These are phyloP conservation scores for Cinclus mexicanus DNA, from an alignment of 2,113 vertebrate species.

Conservation along the genomic window DNA sequence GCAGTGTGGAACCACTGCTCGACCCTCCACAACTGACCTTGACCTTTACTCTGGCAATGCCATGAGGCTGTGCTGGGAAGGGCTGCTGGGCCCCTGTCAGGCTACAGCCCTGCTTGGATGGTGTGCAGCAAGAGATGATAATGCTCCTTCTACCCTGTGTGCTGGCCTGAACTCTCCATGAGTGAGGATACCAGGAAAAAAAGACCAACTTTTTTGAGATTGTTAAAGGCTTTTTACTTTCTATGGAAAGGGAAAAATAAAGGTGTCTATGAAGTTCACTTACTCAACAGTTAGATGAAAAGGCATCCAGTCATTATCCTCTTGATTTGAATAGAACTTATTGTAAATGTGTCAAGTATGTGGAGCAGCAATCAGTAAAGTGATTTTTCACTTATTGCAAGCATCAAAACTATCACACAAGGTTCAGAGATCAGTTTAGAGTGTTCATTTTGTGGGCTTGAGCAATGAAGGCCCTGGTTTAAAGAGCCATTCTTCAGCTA, in stretches of 20 bases:
- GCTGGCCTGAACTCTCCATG: background rate
- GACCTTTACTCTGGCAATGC: background rate
- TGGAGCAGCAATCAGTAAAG: background rate
- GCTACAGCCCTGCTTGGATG: background rate
- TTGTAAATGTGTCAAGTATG: background rate
- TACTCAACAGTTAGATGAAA: background rate
- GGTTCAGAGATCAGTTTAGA: background rate
- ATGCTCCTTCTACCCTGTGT: background rate
- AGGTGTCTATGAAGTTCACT: background rate
- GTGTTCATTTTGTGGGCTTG: background rate
- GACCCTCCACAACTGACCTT: fast-evolving
- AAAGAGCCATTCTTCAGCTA: background rate
- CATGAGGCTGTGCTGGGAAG: fast-evolving
- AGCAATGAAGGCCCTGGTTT: background rate
- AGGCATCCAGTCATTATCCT: background rate
- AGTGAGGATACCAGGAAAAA: background rate
- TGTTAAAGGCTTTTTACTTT: background rate
- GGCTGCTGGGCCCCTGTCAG: background rate
- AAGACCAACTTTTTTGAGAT: background rate
- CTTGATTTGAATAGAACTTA: background rate
- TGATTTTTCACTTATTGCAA: background rate
- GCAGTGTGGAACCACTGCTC: background rate
- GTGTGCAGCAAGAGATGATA: fast-evolving
- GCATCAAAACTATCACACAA: background rate
- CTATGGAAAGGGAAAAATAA: background rate